phyloP scores from a whole-genome alignment of 2,888 invertebrate genomes.

The Sialis fuliginosa region DNA sequence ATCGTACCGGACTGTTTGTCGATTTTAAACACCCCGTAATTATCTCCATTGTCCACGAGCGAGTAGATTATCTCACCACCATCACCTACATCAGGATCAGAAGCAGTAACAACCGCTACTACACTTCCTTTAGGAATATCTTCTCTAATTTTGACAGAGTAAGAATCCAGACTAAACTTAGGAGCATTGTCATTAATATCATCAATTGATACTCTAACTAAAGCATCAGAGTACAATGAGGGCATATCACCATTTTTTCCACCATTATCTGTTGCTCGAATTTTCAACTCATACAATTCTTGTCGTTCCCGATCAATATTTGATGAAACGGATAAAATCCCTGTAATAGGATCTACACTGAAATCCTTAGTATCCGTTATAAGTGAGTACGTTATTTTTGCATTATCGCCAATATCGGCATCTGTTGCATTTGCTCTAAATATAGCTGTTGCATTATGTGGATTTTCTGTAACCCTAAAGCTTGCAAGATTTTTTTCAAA shows the following conservation, averaged over 20 bases:
- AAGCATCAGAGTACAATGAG: constrained; percentile 59
- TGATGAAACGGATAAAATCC: constrained; percentile 57
- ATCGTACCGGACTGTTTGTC: constrained; percentile 76
- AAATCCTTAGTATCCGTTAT: constrained; percentile 65
- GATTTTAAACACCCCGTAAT: constrained; percentile 59
- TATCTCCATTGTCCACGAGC: constrained; percentile 47
- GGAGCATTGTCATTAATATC: constrained; percentile 88
- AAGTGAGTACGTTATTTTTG: constrained; percentile 51
- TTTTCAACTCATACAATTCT: constrained; percentile 58
- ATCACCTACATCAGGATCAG: constrained; percentile 70
- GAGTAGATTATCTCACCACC: constrained; percentile 69
- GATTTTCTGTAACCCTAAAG: constrained; percentile 72
- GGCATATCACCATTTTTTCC: constrained; percentile 32
- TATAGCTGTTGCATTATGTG: constrained; percentile 69
- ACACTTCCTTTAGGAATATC: constrained; percentile 80
- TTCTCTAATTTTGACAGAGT: constrained; percentile 69
- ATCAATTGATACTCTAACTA: constrained; percentile 64
- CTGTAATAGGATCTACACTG: constrained; percentile 55
- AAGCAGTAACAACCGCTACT: constrained; percentile 65
- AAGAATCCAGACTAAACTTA: constrained; percentile 55
- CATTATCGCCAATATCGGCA: constrained; percentile 67
- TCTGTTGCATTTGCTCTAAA: constrained; percentile 73
- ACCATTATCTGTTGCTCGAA: constrained; percentile 65
- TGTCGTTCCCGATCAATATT: constrained; percentile 72
- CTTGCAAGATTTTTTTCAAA: constrained; percentile 69